Evolutionary conservation across 2,888 invertebrate genomes (phyloP).

Genomic region (Orchesella flavescens): DNA sequence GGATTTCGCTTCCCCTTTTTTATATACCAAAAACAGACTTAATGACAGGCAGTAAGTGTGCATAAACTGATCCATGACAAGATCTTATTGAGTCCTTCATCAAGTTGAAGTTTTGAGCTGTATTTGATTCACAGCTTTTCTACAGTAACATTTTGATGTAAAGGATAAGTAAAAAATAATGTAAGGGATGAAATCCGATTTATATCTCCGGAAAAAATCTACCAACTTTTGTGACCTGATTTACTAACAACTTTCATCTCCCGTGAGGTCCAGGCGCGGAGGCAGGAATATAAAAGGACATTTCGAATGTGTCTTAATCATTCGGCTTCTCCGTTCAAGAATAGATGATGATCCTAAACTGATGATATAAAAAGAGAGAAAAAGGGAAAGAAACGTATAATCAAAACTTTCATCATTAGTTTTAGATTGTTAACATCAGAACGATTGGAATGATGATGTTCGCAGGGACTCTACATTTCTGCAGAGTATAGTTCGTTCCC

Average conservation of each 20-base stretch:
- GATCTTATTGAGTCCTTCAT: too few relatives aligned
- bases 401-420: constrained; percentile 23
- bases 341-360: not conserved
- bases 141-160: not conserved
- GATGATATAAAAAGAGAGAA: constrained; percentile 14
- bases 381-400: constrained; percentile 13
- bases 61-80: too few relatives aligned
- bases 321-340: constrained; percentile 16
- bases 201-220: constrained; percentile 52
- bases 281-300: constrained; percentile 44
- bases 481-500: not conserved
- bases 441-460: constrained; percentile 6
- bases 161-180: constrained; percentile 51
- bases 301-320: constrained; percentile 51
- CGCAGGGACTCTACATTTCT: not conserved
- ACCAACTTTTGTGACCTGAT: constrained; percentile 50
- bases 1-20: not conserved
- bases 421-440: constrained; percentile 38
- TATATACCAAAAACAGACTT: not conserved
- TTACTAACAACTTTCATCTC: constrained; percentile 28
- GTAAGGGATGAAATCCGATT: constrained; percentile 45
- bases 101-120: too few relatives aligned
- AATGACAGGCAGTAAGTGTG: too few relatives aligned
- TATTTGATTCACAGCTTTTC: not conserved
- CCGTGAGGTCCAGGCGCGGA: constrained; percentile 63